Evolutionary conservation across 1,140 invertebrate genomes (phyloP), one percentile per base, ranked within the genome.

Genomic region (Himalopsyche phryganea): DNA sequence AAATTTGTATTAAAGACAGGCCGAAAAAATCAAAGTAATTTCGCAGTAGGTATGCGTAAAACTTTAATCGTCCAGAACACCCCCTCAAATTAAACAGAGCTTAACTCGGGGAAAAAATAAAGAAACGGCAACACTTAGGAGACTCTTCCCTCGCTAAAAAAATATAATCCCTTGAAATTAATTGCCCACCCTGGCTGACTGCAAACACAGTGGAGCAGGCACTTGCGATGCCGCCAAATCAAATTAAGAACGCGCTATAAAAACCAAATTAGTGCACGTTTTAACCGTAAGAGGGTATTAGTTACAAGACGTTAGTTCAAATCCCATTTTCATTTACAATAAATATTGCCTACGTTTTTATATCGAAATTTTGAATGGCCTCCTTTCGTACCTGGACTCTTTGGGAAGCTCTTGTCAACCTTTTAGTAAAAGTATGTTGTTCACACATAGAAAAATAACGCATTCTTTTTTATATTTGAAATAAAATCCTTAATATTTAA

Each of bases 271-370:
- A 77, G 75, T 78, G 75, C 71, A 71, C 76, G 73, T 71, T 75
- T 77, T 76, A 78, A 74, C 73, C 74, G 72, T 73, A 72, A 72
- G 74, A 72, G 73, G 71, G 74, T 72, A 74, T 75, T 76, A 75
- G 74, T 76, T 75, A 76, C 74, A 77, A 78, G 74, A 78, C 75
- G 75, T 76, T 77, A 75, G 74, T 76, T 78, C 69, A 78, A 77
- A 77, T 77, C 74, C 76, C 68, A 75, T 77, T 76, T 77, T 76
- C 75, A 77, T 77, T 78, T 77, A 77, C 75, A 77, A 77, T 78
- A 77, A 78, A 78, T 77, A 77, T 76, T 71, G 72, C 46, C 68
- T 60, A 42, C 52, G 35, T 60, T 60, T 63, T 63, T 63, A 56
- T 58, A 64, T 58, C 51, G 58, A 36, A 32, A 38, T 48, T 53